A percentile compares a stretch with the other conserved stretches of the same genome.
Conservation (phyloP, 1,140 invertebrate genomes). For the Aleiodes sp. region DNA sequence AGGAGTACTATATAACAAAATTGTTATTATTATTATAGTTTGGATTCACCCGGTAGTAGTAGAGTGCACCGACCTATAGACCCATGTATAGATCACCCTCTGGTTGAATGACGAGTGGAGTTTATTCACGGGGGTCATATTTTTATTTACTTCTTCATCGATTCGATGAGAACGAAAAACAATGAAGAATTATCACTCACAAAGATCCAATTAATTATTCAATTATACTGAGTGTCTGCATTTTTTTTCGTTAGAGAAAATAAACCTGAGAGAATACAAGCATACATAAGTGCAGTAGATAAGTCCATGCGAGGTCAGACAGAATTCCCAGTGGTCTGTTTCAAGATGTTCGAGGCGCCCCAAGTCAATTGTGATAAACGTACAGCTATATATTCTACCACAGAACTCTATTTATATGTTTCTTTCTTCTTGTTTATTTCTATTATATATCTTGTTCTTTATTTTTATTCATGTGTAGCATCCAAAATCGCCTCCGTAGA, state of each 20-base stretch:
- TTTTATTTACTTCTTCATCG: too few relatives aligned
- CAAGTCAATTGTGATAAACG: slow-evolving; percentile 10
- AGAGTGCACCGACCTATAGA: slow-evolving; percentile 20
- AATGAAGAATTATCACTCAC: too few relatives aligned
- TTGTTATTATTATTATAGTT: neutral
- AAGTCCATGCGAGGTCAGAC: slow-evolving; percentile 24
- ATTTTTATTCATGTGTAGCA: too few relatives aligned
- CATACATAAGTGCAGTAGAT: neutral
- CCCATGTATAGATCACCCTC: neutral
- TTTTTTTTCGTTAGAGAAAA: too few relatives aligned
- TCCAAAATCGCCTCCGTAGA: too few relatives aligned
- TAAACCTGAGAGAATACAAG: neutral
- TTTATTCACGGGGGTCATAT: too few relatives aligned
- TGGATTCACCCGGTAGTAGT: neutral
- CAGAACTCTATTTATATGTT: too few relatives aligned
- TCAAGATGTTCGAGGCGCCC: slow-evolving; percentile 7
- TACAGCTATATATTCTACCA: neutral
- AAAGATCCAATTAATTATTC: too few relatives aligned
- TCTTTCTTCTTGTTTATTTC: too few relatives aligned
- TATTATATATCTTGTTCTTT: too few relatives aligned
- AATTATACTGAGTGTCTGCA: too few relatives aligned
- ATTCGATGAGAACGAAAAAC: too few relatives aligned
- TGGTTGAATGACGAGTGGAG: neutral
- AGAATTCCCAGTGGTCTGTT: neutral
- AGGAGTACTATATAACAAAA: neutral